Conservation (phyloP, 1,140 invertebrate species). For the Cydia amplana region DNA sequence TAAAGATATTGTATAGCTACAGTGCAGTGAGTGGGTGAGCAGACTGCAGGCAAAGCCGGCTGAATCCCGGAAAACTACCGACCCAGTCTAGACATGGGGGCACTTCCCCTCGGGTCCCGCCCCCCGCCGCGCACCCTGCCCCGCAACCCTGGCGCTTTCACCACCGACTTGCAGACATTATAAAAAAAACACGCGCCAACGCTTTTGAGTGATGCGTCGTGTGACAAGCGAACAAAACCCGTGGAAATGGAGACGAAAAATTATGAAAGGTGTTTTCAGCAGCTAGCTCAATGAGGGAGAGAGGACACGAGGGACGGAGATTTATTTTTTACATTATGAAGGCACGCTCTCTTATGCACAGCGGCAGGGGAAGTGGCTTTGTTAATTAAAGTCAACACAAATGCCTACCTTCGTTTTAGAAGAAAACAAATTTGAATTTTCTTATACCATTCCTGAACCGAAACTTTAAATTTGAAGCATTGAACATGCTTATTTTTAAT, state of each 20-base stretch:
- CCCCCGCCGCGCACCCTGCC: conserved; percentile 39
- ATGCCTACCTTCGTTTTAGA: not conserved
- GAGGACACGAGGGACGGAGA: not conserved
- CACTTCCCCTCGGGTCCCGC: conserved; percentile 60
- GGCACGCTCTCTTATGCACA: not conserved
- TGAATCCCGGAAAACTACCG: conserved; percentile 79
- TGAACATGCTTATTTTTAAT: conserved; percentile 51
- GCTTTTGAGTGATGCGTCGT: conserved; percentile 64
- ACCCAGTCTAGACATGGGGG: conserved; percentile 79
- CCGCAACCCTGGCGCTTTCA: conserved; percentile 70
- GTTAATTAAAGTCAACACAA: conserved; percentile 9
- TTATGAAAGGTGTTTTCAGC: conserved; percentile 49
- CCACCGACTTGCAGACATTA: conserved; percentile 75
- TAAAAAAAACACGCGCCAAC: conserved; percentile 71
- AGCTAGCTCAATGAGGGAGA: conserved; percentile 38
- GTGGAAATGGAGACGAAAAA: conserved; percentile 52
- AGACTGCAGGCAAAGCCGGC: conserved; percentile 75
- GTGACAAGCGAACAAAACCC: conserved; percentile 59
- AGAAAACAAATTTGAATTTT: conserved; percentile 30
- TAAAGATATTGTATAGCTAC: conserved; percentile 38
- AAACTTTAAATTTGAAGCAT: conserved; percentile 36
- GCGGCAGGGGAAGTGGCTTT: not conserved
- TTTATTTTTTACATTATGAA: conserved; percentile 13
- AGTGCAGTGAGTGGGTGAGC: conserved; percentile 74
- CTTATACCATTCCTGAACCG: conserved; percentile 41